These are phyloP conservation scores for Caenorhabditis japonica DNA, from an alignment of 2,888 invertebrate genomes.

Conservation along the genomic window DNA sequence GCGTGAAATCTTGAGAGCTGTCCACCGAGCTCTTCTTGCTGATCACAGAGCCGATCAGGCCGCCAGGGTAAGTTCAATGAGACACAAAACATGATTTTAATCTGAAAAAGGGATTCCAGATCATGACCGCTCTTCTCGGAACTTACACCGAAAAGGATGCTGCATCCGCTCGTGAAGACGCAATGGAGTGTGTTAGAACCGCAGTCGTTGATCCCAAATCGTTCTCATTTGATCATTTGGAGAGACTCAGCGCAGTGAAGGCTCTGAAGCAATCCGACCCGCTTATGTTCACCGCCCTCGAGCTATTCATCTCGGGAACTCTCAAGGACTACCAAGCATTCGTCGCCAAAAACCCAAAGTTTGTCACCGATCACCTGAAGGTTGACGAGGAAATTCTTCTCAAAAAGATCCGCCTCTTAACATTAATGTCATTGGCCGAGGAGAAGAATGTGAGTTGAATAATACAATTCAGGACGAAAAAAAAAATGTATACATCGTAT, in stretches of 20 bases:
- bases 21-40: conserved; percentile 69
- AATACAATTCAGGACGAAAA: too few relatives aligned
- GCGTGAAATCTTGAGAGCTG: conserved; percentile 65
- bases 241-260: conserved; percentile 92
- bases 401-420: conserved; percentile 93
- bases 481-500: too few relatives aligned
- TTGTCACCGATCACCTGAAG: conserved; percentile 55
- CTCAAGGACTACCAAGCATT: conserved; percentile 81
- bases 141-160: conserved; percentile 95
- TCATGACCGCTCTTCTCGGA: conserved; percentile 93
- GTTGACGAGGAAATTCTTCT: conserved; percentile 67
- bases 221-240: conserved; percentile 92
- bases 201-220: conserved; percentile 89
- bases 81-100: too few relatives aligned
- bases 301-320: conserved; percentile 70
- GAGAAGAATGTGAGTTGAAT: conserved; percentile 81
- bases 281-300: conserved; percentile 67
- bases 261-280: conserved; percentile 82
- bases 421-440: conserved; percentile 98
- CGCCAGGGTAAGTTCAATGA: conserved; percentile 62
- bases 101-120: conserved; percentile 52
- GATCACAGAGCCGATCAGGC: conserved; percentile 82
- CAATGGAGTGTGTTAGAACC: conserved; percentile 90
- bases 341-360: conserved; percentile 81
- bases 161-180: conserved; percentile 94